A percentile compares a stretch with the other conserved stretches of the same genome.
phyloP scores from a whole-genome alignment of 2,113 vertebrate genomes.

The Pteruthius melanotis region DNA sequence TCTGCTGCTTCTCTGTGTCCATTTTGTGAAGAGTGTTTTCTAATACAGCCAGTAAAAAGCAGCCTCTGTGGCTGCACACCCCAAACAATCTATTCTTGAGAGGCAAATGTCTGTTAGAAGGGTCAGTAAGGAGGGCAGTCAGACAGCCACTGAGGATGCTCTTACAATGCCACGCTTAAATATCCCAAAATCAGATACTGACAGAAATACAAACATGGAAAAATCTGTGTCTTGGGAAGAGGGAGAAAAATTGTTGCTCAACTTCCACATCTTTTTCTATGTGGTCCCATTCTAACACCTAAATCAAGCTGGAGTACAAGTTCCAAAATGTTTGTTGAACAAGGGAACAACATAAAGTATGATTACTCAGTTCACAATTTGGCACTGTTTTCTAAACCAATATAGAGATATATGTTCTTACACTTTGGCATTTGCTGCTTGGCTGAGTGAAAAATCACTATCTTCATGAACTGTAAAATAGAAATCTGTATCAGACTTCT shows the following conservation, averaged over 20 bases:
- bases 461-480: neutral
- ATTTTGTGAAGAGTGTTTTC: neutral
- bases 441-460: neutral
- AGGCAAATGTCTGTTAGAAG: neutral
- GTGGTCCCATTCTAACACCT: neutral
- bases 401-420: neutral
- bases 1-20: neutral
- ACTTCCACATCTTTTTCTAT: neutral
- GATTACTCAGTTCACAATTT: neutral
- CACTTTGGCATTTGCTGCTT: neutral
- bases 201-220: neutral
- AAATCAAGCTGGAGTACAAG: neutral
- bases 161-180: neutral
- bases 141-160: neutral
- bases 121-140: neutral
- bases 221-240: neutral
- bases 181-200: neutral
- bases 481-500: neutral
- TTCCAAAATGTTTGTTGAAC: neutral
- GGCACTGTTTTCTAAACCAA: neutral
- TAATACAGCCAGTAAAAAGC: neutral
- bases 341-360: neutral
- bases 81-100: neutral
- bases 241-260: neutral
- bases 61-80: fast-evolving